Evolutionary conservation across 1,140 invertebrate genomes (phyloP), one percentile per base, ranked within the genome.

Genomic region (Drosophila albomicans): DNA sequence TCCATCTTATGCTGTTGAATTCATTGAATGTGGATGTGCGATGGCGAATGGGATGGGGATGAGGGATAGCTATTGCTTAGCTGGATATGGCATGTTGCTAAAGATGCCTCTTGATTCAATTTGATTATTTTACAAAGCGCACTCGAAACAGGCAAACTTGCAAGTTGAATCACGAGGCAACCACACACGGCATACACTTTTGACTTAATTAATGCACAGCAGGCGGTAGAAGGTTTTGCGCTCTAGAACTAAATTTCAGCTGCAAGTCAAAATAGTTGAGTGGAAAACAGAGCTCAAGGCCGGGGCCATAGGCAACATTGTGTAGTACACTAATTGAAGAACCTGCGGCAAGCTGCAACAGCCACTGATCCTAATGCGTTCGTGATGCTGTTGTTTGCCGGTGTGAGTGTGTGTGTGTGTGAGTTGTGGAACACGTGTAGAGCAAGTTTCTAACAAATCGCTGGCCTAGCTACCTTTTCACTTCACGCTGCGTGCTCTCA

Each of bases 121-220:
- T 87, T 87, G 86, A 88, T 75, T 79, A 88, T 79, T 87, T 87
- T 77, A 71, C 77, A 82, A 71, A 77, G 68, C 68, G 68, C 76
- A 86, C 65, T 77, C 7, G 25, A 63, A 58, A 43, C 32, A 56
- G 7, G 64, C 41, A 58, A 25, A 65, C 35, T 62, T 52, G 35
- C 11, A 20, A 67, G 63, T 41, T 25, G 71, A 30, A 58, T 32
- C 43, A 41, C 3, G 41, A 43, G 25, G 13, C 54, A 59, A 32
- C 64, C 16, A 46, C 43, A 15, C 67, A 51, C 38, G 61, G 48
- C 48, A 41, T 32, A 41, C 54, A 57, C 35, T 57, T 71, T 71
- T 46, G 67, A 63, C 73, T 75, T 75, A 75, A 75, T 75, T 72
- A 75, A 75, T 71, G 61, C 73, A 75, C 73, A 71, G 70, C 48